A percentile compares a stretch with the other conserved stretches of the same genome.
These are phyloP conservation scores for Clinocottus analis DNA, from an alignment of 2,113 vertebrate genomes.

Conservation along the genomic window DNA sequence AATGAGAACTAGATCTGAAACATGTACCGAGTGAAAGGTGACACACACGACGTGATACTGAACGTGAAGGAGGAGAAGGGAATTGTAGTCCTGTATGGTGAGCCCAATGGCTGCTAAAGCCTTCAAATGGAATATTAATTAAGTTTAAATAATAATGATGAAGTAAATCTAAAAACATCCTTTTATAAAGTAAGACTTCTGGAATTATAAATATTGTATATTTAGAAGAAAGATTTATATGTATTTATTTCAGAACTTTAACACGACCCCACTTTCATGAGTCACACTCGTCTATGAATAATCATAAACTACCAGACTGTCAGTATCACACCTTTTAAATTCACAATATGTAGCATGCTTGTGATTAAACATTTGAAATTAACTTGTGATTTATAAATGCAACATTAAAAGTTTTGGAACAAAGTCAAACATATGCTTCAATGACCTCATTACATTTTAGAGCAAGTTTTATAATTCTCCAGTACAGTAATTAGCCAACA, in stretches of 20 bases:
- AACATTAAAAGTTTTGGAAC: background rate
- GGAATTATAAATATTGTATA: conserved; percentile 35
- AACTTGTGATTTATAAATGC: background rate
- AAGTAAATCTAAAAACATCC: conserved; percentile 17
- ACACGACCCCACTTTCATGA: background rate
- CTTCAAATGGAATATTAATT: conserved; percentile 8
- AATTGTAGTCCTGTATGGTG: background rate
- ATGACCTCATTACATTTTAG: background rate
- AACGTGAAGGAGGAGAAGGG: background rate
- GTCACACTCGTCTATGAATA: conserved; percentile 6
- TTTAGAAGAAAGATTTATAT: background rate
- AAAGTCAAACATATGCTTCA: conserved; percentile 16
- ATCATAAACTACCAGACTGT: background rate
- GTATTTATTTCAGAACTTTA: background rate
- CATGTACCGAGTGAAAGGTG: conserved; percentile 13
- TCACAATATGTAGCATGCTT: background rate
- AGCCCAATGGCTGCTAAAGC: background rate
- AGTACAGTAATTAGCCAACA: background rate
- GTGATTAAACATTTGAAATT: background rate
- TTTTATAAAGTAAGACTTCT: too few species aligned
- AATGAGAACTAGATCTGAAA: conserved; percentile 19
- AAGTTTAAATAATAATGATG: background rate
- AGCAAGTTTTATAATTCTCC: background rate
- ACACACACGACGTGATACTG: background rate
- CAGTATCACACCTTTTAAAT: background rate